phyloP scores from a whole-genome alignment of 2,113 vertebrate genomes.

The Eptatretus burgeri region DNA sequence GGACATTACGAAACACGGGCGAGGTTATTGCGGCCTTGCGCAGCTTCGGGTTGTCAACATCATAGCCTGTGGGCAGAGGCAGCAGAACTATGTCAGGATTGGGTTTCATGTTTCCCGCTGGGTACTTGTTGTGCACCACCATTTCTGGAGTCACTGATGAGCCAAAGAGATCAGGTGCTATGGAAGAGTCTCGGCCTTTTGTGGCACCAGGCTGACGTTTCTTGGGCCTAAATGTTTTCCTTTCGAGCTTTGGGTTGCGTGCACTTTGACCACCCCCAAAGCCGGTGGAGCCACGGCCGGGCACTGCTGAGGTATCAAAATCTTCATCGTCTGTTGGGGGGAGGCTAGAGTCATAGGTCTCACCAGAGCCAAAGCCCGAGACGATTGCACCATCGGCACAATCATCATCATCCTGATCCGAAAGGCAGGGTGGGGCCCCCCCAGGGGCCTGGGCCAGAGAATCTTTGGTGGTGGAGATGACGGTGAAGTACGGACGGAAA shows the following conservation, averaged over 20 bases:
- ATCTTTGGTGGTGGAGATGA: constrained; percentile 99
- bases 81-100: constrained; percentile 86
- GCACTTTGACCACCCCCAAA: constrained; percentile 99
- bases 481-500: constrained; percentile 90
- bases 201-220: constrained; percentile 24
- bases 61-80: constrained; percentile 96
- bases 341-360: constrained; percentile 97
- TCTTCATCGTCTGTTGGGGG: constrained; percentile 99
- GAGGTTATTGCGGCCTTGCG: constrained; percentile 98
- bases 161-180: constrained; percentile 86
- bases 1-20: constrained; percentile 99
- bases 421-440: constrained; percentile 98
- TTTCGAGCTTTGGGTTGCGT: constrained; percentile 85
- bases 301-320: constrained; percentile 99
- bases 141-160: constrained; percentile 68
- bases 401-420: constrained; percentile 99
- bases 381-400: constrained; percentile 98
- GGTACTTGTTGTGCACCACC: constrained; percentile 53
- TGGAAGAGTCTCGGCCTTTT: constrained; percentile 19
- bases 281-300: constrained; percentile 91
- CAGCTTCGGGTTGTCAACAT: constrained; percentile 95
- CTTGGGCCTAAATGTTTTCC: constrained; percentile 96
- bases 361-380: constrained; percentile 99
- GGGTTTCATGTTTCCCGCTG: constrained; percentile 89
- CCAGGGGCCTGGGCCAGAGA: constrained; percentile 98